Base-by-base conservation (phyloP, 2,888 invertebrate species). In the Carcina quercana region DNA sequence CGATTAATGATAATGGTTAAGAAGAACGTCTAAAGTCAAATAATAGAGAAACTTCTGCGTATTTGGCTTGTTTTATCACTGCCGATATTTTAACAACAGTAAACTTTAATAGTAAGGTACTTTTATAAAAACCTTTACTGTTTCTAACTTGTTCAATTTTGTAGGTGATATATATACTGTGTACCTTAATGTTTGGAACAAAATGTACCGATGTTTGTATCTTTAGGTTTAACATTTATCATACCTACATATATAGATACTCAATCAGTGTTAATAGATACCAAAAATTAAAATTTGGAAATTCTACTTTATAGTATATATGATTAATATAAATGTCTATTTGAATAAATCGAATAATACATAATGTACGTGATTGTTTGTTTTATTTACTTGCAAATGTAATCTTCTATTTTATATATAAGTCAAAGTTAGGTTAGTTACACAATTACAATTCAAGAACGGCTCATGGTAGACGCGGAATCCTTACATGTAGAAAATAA, bases 101-200 rank as follows among this genome's bases (percentile, higher is more conserved):
- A 57, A 57, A 49, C n/a, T n/a, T n/a, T 54, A 59, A 66, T 64
- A 68, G 59, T 71, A 69, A 79, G n/a, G 76, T 64, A 62, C 69
- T 83, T 83, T 83, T 76, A 82, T 82, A 83, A 68, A 83, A 67
- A 76, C 55, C 69, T 78, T 74, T 76, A 76, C 75, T 76, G 75
- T 80, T 76, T 82, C 78, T 78, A 76, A 80, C 75, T 79, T 75
- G 80, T 80, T 80, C 80, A 80, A 82, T 79, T 82, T 82, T 80
- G 79, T 82, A 80, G 80, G 63, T 71, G 69, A 78, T 76, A 72
- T 79, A n/a, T n/a, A 70, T 80, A 79, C 66, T 66, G 67, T 71
- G 74, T 79, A 78, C 73, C 71, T 74, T 65, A 71, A 75, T 70
- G 69, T 80, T 80, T 75, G 68, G 68, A 73, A 66, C 63, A 68